Conservation (phyloP, 2,113 vertebrate genomes). For the Cyprinodon variegatus region DNA sequence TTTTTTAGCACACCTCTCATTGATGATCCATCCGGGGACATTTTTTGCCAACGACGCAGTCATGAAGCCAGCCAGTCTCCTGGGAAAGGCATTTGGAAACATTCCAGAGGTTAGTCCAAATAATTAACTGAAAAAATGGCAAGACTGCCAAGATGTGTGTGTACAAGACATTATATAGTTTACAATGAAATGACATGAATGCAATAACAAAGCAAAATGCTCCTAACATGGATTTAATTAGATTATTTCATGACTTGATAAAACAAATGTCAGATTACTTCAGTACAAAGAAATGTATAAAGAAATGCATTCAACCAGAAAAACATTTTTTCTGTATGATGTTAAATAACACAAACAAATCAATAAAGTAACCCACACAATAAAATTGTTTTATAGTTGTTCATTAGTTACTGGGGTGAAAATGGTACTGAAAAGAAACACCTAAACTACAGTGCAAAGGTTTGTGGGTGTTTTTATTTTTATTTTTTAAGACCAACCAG, state of each 20-base stretch:
- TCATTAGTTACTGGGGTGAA: not conserved
- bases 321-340: not conserved
- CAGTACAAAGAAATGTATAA: not conserved
- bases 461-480: not conserved
- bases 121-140: constrained; percentile 46
- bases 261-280: constrained; percentile 12
- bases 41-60: constrained; percentile 78
- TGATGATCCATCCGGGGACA: constrained; percentile 83
- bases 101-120: constrained; percentile 41
- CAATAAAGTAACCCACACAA: not conserved
- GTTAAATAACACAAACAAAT: not conserved
- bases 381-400: not conserved
- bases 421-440: too few species aligned
- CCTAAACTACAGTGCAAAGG: not conserved
- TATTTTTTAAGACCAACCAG: not conserved
- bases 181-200: constrained; percentile 72
- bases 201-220: constrained; percentile 58
- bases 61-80: constrained; percentile 80
- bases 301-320: not conserved
- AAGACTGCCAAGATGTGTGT: constrained; percentile 29
- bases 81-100: constrained; percentile 43
- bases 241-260: not conserved
- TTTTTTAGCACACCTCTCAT: constrained; percentile 77
- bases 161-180: constrained; percentile 36
- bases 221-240: not conserved